Base-by-base conservation (phyloP, 2,797 vertebrate genomes). In the Takifugu rubripes region DNA sequence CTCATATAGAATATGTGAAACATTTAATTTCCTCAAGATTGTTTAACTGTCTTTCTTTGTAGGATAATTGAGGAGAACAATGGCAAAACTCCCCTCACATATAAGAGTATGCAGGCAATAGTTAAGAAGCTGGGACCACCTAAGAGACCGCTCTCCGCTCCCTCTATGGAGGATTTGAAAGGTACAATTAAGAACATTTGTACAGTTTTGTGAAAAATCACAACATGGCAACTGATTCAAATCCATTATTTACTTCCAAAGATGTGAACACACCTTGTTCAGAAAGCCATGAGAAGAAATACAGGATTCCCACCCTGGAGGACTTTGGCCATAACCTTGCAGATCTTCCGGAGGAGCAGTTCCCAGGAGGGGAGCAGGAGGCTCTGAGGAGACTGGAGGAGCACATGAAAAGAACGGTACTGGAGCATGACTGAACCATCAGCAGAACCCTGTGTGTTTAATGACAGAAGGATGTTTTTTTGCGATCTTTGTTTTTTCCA, bases 21-120 rank as follows among this genome's bases (percentile, higher is more conserved):
- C n/a, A 55, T 8, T 7, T 14, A 26, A 8, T 46, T 21, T 21
- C 8, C 44, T n/a, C 43, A 2, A 2, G 1, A 8, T 16, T 43
- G 9, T 45, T 16, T 45, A 45, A 5, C 43, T 16, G 14, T 17
- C 15, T 45, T 17, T 70, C 21, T 62, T 8, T 46, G 1, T 10
- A 93, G 91, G 75, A 70, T 92, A 27, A 89, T 93, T 1, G 76
- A 86, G n/a, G 78, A 91, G 73, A 92, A 92, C 26, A 64, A 84
- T 0, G 79, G 89, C 31, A 92, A 92, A 72, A 25, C 83, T 21
- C 89, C 88, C 0, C 73, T 92, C n/a, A 92, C 90, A 6, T 93
- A 87, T 12, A 84, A 84, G 3, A 74, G 64, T 1, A 69, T 92
- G 52, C 90, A 90, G 78, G 76, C 75, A 3, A 36, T 92, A 44